These are phyloP conservation scores for Alouatta palliata DNA, from an alignment of 2,113 vertebrate genomes.

Conservation along the genomic window DNA sequence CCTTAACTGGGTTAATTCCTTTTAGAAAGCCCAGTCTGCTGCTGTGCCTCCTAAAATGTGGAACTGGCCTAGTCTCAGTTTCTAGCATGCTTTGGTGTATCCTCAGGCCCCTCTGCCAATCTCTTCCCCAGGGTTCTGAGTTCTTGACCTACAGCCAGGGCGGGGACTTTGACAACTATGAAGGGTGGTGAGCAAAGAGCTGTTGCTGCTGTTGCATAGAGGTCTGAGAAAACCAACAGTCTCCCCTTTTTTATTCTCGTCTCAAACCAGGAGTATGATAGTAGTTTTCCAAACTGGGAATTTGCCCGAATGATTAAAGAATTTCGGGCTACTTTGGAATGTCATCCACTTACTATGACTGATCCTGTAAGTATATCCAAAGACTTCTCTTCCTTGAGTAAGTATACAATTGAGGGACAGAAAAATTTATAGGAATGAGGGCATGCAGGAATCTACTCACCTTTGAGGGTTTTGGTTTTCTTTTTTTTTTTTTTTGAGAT, in stretches of 20 bases:
- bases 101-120: not conserved
- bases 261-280: constrained; percentile 89
- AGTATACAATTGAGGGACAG: not conserved
- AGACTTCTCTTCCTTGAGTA: constrained; percentile 10
- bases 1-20: not conserved
- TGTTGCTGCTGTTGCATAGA: not conserved
- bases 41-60: not conserved
- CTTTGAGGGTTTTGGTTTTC: not conserved
- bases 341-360: constrained; percentile 84
- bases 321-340: constrained; percentile 90
- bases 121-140: not conserved
- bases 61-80: not conserved
- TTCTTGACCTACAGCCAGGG: not conserved
- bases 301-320: constrained; percentile 96
- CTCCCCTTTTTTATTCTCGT: not conserved
- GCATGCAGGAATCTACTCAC: not conserved
- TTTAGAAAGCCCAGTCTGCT: not conserved
- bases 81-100: not conserved
- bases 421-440: not conserved
- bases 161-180: not conserved
- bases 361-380: constrained; percentile 87
- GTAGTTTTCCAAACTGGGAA: constrained; percentile 92
- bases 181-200: not conserved
- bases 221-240: not conserved
- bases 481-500: no score